Percentiles rank a stretch among this genome's conserved stretches.
Evolutionary conservation across 2,113 vertebrate genomes (phyloP).

Genomic region (Sander lucioperca): DNA sequence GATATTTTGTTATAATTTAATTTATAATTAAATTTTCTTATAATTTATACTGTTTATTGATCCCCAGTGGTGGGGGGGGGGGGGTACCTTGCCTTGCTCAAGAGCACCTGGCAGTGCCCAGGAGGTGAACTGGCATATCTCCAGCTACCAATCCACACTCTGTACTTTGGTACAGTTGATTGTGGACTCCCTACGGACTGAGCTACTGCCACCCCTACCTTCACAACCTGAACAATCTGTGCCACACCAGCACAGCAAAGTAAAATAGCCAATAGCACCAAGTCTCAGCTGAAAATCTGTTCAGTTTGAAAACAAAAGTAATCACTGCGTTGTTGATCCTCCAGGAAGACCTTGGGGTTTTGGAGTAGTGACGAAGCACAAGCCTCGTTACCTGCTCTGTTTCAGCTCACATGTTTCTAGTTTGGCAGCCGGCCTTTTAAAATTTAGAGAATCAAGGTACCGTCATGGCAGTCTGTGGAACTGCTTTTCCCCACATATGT

Average conservation of each 20-base stretch:
- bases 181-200: too few species aligned
- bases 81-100: too few species aligned
- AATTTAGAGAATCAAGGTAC: slow-evolving; percentile 2
- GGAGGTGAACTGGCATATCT: too few species aligned
- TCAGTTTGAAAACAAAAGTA: too few species aligned
- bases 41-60: too few species aligned
- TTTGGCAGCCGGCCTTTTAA: slow-evolving; percentile 30
- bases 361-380: background rate
- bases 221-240: background rate
- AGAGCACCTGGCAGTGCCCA: too few species aligned
- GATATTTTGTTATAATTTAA: background rate
- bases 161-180: too few species aligned
- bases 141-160: too few species aligned
- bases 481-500: background rate
- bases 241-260: background rate
- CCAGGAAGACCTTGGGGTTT: background rate
- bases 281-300: background rate
- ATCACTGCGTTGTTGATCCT: slow-evolving; percentile 3
- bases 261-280: background rate
- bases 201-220: background rate
- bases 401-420: too few species aligned
- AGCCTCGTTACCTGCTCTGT: slow-evolving; percentile 45
- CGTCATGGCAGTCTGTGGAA: background rate
- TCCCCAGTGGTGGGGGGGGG: too few species aligned
- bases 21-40: too few species aligned